phyloP scores from a whole-genome alignment of 2,797 vertebrate species.

The Hydrophis major region DNA sequence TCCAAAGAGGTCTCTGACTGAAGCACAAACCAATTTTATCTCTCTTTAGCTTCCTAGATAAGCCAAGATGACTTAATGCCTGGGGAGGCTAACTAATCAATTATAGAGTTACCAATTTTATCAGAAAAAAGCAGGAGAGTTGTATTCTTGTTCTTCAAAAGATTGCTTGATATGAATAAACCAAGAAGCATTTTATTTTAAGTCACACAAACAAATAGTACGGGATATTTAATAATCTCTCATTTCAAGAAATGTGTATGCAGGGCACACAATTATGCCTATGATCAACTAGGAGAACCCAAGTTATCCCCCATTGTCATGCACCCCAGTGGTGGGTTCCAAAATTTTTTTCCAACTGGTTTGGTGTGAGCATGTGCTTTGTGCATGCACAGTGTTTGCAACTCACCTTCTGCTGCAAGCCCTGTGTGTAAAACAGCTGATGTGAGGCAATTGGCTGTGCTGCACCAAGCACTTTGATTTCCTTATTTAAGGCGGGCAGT shows the following conservation, averaged over 20 bases:
- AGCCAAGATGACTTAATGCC: not conserved
- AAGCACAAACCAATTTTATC: not conserved
- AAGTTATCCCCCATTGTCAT: not conserved
- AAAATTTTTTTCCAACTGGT: too few species aligned
- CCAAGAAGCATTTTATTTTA: not conserved
- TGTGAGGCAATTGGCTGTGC: too few species aligned
- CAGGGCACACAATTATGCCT: not conserved
- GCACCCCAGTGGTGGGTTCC: too few species aligned
- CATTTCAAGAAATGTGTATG: not conserved
- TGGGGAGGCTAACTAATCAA: not conserved
- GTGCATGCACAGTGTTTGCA: too few species aligned
- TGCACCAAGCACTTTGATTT: constrained; percentile 66
- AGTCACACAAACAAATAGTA: not conserved
- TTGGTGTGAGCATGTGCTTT: too few species aligned
- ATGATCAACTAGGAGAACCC: not conserved
- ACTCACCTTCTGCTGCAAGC: too few species aligned
- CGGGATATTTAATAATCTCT: not conserved
- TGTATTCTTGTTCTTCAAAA: not conserved
- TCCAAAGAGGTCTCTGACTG: not conserved
- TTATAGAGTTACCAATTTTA: not conserved
- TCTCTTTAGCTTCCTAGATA: not conserved
- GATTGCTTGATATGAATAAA: not conserved
- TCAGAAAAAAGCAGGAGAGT: not conserved
- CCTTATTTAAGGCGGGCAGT: constrained; percentile 85
- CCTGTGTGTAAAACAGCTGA: too few species aligned